Evolutionary conservation across 2,797 vertebrate species (phyloP).

Genomic region (Harpagifer antarcticus): DNA sequence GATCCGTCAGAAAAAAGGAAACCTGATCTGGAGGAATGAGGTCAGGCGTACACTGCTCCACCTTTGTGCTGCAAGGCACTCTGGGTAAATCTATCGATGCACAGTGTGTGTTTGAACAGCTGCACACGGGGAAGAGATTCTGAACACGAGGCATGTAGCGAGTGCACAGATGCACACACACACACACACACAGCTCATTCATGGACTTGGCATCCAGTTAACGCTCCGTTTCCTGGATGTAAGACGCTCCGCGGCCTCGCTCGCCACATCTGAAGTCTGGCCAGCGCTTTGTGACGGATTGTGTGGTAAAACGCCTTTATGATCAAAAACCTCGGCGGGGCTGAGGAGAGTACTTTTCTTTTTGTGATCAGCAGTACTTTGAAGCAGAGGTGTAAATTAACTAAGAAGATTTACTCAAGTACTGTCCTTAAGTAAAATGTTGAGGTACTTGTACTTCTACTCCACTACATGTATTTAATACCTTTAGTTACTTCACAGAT

Average conservation of each 20-base stretch:
- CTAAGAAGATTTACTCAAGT: too few relatives aligned
- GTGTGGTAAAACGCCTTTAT: constrained; percentile 69
- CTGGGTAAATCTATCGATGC: constrained; percentile 55
- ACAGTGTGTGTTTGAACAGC: constrained; percentile 72
- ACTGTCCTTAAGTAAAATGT: too few relatives aligned
- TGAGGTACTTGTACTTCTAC: too few relatives aligned
- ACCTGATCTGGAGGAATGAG: constrained; percentile 73
- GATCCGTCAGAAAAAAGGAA: constrained; percentile 75
- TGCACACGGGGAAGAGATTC: constrained; percentile 58
- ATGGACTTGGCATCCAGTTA: constrained; percentile 61
- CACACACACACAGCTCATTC: constrained; percentile 50
- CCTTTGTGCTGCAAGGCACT: constrained; percentile 49
- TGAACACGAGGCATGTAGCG: constrained; percentile 53
- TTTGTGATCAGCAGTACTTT: constrained; percentile 4
- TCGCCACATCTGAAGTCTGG: constrained; percentile 73
- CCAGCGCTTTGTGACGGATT: constrained; percentile 76
- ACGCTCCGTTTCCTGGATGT: constrained; percentile 65
- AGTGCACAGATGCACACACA: background rate
- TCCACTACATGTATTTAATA: too few relatives aligned
- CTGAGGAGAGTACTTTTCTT: constrained; percentile 55
- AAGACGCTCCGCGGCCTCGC: constrained; percentile 55
- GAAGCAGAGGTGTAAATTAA: too few relatives aligned
- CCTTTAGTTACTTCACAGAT: too few relatives aligned
- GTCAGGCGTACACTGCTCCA: constrained; percentile 62
- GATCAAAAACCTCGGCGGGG: constrained; percentile 68